Conservation (phyloP, 1,140 invertebrate genomes). For the Linepithema humile region DNA sequence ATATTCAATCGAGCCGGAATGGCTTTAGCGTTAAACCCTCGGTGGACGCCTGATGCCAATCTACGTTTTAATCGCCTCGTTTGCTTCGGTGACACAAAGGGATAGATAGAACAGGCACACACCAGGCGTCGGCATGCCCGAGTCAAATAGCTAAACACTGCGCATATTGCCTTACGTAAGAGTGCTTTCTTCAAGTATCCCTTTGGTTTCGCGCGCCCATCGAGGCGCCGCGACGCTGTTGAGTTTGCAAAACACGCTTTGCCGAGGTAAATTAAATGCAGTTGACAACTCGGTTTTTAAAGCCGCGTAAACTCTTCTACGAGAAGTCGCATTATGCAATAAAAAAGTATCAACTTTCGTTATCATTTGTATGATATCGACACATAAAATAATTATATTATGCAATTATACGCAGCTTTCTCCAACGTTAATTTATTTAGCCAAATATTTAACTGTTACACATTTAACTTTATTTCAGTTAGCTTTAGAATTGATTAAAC, state of each 20-base stretch:
- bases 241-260: slow-evolving; percentile 30
- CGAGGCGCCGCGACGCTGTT: slow-evolving; percentile 6
- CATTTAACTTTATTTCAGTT: no score
- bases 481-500: no score
- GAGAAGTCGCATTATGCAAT: not conserved
- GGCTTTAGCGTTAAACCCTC: slow-evolving; percentile 37
- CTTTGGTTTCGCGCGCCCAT: slow-evolving; percentile 15
- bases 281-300: slow-evolving; percentile 50
- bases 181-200: slow-evolving; percentile 34
- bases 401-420: not conserved
- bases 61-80: slow-evolving; percentile 61
- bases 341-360: not conserved
- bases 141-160: slow-evolving; percentile 24
- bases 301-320: slow-evolving; percentile 4
- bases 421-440: no score
- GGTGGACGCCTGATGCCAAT: slow-evolving; percentile 4
- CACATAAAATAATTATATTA: not conserved
- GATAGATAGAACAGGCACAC: slow-evolving; percentile 2
- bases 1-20: slow-evolving; percentile 38
- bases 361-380: not conserved
- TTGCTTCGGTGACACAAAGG: slow-evolving; percentile 46
- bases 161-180: slow-evolving; percentile 33
- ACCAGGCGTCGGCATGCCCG: not conserved
- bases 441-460: no score
- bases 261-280: slow-evolving; percentile 54